Evolutionary conservation across 2,113 vertebrate species (phyloP).

Genomic region (Ochotona curzoniae): DNA sequence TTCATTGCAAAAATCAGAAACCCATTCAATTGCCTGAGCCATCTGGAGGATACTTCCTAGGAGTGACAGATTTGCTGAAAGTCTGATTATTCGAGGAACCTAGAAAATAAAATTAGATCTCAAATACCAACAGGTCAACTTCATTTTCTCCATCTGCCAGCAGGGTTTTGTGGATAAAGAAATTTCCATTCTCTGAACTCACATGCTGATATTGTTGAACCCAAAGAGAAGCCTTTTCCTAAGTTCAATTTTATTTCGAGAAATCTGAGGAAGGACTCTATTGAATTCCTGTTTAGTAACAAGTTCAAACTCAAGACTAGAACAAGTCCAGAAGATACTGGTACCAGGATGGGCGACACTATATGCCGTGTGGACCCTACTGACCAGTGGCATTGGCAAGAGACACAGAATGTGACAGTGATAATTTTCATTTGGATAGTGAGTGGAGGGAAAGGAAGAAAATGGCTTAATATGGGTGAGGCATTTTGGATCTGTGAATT

Average conservation of each 20-base stretch:
- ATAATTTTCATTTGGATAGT: not conserved
- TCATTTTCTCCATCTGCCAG: not conserved
- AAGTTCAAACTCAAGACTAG: not conserved
- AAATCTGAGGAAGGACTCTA: not conserved
- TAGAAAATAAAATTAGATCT: constrained; percentile 39
- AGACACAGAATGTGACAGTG: not conserved
- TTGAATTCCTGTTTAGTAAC: not conserved
- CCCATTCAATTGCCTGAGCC: not conserved
- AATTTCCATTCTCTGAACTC: not conserved
- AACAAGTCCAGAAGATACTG: not conserved
- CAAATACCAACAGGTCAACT: not conserved
- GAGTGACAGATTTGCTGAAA: not conserved
- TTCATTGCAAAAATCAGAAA: constrained; percentile 47
- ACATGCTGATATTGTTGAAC: not conserved
- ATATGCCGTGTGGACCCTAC: not conserved
- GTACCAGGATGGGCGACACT: not conserved
- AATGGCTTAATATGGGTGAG: not conserved
- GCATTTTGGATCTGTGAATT: not conserved
- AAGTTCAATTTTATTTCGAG: not conserved
- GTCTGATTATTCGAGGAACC: not conserved
- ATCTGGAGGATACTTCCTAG: not conserved
- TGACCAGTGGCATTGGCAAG: not conserved
- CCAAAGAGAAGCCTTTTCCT: not conserved
- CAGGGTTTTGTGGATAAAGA: not conserved
- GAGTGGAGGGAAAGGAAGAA: not conserved